Evolutionary conservation across 1,140 invertebrate genomes (phyloP).

Genomic region (Zaprionus nigranus): DNA sequence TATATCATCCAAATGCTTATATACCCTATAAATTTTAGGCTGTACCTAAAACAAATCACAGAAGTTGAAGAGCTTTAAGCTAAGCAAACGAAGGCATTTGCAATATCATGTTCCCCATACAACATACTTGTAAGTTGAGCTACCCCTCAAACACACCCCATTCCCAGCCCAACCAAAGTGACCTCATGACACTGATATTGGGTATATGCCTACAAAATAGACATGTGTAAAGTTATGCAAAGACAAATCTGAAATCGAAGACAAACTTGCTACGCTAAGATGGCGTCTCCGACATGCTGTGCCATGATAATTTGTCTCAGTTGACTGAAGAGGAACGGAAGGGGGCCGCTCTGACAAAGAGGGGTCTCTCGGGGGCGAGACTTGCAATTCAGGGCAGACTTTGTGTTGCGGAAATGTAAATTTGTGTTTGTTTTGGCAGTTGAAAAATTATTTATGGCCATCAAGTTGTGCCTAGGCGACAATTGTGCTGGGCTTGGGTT

Average conservation of each 20-base stretch:
- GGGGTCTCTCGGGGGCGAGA: too few relatives aligned
- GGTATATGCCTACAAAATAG: not conserved
- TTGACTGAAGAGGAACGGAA: too few relatives aligned
- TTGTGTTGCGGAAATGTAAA: constrained; percentile 43
- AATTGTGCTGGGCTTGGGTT: constrained; percentile 20
- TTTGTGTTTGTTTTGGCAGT: constrained; percentile 59
- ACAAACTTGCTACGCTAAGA: not conserved
- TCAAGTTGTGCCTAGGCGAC: constrained; percentile 33
- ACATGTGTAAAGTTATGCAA: not conserved
- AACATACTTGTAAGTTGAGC: too few relatives aligned
- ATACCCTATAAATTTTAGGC: too few relatives aligned
- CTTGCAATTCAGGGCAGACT: not conserved
- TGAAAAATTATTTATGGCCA: constrained; percentile 48
- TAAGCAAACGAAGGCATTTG: not conserved
- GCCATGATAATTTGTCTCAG: not conserved
- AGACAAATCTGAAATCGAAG: not conserved
- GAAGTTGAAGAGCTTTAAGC: not conserved
- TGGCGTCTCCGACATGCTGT: constrained; percentile 1
- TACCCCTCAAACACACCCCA: too few relatives aligned
- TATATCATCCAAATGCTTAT: too few relatives aligned
- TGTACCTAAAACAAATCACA: not conserved
- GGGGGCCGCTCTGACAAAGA: too few relatives aligned
- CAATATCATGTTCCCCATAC: not conserved
- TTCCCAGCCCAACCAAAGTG: too few relatives aligned
- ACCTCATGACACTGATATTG: not conserved